Evolutionary conservation across 2,888 invertebrate species (phyloP), one percentile per base, ranked within the genome.

Genomic region (Dicroscelio sp.): DNA sequence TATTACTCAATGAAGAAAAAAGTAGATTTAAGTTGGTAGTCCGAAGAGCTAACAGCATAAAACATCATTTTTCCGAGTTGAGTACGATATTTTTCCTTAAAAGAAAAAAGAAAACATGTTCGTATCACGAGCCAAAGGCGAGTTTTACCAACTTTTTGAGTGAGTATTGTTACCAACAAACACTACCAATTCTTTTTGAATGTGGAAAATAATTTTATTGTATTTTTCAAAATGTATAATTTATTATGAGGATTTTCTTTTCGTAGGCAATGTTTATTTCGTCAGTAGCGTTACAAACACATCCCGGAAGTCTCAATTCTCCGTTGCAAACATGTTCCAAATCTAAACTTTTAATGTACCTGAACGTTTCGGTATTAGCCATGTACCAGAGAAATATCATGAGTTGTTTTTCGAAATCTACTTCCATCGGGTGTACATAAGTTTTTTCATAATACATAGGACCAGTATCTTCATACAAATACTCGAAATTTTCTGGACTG

Each of bases 301-400:
- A n/a, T n/a, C n/a, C n/a, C n/a, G n/a, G n/a, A n/a, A n/a, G n/a
- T n/a, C n/a, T n/a, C n/a, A n/a, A n/a, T n/a, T n/a, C n/a, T n/a
- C n/a, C n/a, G 8, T 76, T 58, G 33, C 17, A 17, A 60, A 23
- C 33, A 60, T 76, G 30, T 58, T 60, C 27, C 27, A 76, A 55
- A 55, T 55, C 4, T 76, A 76, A 35, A 76, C 35, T 76, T 60
- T 2, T 76, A 76, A 43, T 38, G 1, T 67, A 84, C 83, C 83
- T 73, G 63, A 12, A 84, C 33, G 83, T 84, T 25, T 84, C 83
- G 2, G 73, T 84, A 73, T 84, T 84, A 48, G 63, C 83, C 25
- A 84, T 43, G 52, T 84, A 84, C 83, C 83, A 84, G 17, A 84
- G 30, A 43, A 73, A 63, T 48, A 84, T 84, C 73, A 84, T 65